These are phyloP conservation scores for Crocuta crocuta DNA, from an alignment of 2,113 vertebrate genomes.

Conservation along the genomic window DNA sequence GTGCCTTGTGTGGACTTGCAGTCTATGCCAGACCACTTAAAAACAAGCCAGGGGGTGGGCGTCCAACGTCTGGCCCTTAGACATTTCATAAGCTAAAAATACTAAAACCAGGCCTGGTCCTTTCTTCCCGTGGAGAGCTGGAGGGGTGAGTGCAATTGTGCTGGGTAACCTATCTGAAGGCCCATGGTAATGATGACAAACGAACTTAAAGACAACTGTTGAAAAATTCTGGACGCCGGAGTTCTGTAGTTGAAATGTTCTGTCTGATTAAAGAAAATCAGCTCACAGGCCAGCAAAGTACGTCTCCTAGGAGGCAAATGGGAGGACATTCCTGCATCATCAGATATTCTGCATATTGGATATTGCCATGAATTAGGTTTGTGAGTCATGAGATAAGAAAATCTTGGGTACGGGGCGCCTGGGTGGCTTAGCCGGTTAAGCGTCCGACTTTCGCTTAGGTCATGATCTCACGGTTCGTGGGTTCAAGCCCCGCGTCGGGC, in stretches of 20 bases:
- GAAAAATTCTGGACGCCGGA: background rate
- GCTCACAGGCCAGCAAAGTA: background rate
- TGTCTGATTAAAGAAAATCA: slow-evolving; percentile 51
- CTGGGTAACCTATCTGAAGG: background rate
- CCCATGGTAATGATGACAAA: slow-evolving; percentile 31
- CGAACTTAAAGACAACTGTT: slow-evolving; percentile 44
- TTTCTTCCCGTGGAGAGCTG: background rate
- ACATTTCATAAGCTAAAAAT: slow-evolving; percentile 52
- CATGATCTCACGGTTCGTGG: no score
- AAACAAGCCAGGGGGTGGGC: background rate
- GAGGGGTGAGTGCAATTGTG: background rate
- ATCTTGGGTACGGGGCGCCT: no score
- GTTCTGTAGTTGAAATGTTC: slow-evolving; percentile 42
- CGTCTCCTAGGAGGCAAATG: background rate
- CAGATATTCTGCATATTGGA: background rate
- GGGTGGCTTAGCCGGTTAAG: no score
- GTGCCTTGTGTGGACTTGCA: background rate
- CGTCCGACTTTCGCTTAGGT: no score
- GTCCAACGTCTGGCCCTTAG: background rate
- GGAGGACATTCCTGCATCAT: background rate
- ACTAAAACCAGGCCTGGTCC: background rate
- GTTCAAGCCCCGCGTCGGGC: no score
- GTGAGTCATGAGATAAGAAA: background rate
- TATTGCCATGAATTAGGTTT: background rate
- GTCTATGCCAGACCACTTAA: slow-evolving; percentile 59